Percentiles rank a stretch among this genome's conserved stretches.
phyloP scores from a whole-genome alignment of 1,140 invertebrate genomes.

The Pinna nobilis region DNA sequence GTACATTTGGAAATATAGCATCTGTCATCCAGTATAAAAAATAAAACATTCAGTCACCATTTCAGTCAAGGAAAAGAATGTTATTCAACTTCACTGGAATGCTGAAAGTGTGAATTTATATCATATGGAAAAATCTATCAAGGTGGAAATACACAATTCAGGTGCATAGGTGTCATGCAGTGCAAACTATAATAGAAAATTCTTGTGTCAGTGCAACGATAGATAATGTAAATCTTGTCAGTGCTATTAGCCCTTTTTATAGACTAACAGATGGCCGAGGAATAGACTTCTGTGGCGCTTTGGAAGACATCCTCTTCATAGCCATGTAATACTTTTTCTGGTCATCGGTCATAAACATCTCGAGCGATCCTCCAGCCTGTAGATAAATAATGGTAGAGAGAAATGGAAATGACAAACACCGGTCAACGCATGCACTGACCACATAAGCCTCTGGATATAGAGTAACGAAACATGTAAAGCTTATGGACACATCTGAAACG shows the following conservation, averaged over 20 bases:
- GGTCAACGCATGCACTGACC: not conserved
- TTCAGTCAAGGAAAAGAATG: no score
- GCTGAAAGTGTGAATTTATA: no score
- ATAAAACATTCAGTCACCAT: no score
- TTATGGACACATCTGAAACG: not conserved
- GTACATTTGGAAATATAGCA: no score
- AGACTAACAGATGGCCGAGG: conserved; percentile 85
- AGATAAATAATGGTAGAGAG: conserved; percentile 29
- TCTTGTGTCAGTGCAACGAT: no score
- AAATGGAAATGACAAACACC: not conserved
- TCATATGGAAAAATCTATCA: no score
- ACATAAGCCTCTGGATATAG: conserved; percentile 1
- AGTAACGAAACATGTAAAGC: conserved; percentile 5
- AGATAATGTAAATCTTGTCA: conserved; percentile 18
- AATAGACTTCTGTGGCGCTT: conserved; percentile 98
- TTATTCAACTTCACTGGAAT: no score
- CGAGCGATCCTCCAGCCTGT: conserved; percentile 93
- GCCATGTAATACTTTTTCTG: conserved; percentile 99
- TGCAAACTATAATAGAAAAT: no score
- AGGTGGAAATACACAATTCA: no score
- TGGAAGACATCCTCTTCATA: conserved; percentile 99
- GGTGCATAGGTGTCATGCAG: no score
- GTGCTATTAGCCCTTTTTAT: not conserved
- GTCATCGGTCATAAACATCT: conserved; percentile 99
- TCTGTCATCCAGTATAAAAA: no score